Conservation (phyloP, 2,113 vertebrate genomes). For the Ageneiosus marmoratus region DNA sequence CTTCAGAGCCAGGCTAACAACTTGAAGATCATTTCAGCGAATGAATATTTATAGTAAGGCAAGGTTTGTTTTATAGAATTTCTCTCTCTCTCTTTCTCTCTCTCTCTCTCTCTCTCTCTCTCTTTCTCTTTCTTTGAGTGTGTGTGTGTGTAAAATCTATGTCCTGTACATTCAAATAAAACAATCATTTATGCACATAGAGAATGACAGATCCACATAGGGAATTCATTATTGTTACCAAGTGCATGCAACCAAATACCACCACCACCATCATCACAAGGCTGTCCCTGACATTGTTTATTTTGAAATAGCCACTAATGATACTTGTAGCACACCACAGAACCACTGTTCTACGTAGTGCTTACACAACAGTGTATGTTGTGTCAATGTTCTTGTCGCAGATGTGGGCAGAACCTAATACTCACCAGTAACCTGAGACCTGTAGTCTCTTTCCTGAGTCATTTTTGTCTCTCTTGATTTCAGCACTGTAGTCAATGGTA, state of each 20-base stretch:
- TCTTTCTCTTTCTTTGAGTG: no score
- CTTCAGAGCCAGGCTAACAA: neutral
- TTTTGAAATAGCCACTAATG: neutral
- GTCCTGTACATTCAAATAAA: neutral
- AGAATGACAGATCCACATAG: no score
- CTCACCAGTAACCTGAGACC: constrained; percentile 11
- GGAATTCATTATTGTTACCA: neutral
- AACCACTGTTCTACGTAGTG: constrained; percentile 7
- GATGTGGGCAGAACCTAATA: constrained; percentile 27
- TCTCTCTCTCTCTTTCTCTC: no score
- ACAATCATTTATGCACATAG: neutral
- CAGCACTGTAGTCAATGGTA: neutral
- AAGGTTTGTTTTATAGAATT: neutral
- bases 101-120: no score
- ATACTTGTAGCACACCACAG: neutral
- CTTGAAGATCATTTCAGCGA: neutral
- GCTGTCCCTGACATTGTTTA: constrained; percentile 8
- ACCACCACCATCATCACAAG: constrained; percentile 7
- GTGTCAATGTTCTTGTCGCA: constrained; percentile 34
- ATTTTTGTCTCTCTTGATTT: neutral
- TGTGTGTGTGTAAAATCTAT: no score
- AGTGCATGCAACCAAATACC: neutral
- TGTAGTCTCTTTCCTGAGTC: neutral
- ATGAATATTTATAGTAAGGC: constrained; percentile 33
- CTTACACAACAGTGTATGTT: constrained; percentile 50